A percentile compares a stretch with the other conserved stretches of the same genome.
Evolutionary conservation across 2,888 invertebrate species (phyloP).

Genomic region (Tetranychus truncatus): DNA sequence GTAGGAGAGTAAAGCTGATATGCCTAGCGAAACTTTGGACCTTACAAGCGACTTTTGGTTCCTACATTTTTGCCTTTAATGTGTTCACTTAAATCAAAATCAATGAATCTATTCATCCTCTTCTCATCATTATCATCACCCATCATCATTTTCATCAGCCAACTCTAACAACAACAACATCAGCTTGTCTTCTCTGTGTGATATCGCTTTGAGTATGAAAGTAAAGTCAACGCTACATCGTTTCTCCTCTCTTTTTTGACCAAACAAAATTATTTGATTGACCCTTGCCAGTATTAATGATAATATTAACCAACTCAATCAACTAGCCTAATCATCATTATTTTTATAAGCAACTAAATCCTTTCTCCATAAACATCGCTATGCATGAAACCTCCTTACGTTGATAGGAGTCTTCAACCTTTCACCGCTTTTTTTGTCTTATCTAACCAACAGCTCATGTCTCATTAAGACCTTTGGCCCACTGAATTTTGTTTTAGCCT

Average conservation of each 20-base stretch:
- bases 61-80: not conserved
- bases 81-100: conserved; percentile 1
- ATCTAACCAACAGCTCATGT: too few species aligned
- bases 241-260: not conserved
- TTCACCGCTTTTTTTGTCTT: too few species aligned
- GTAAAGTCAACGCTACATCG: not conserved
- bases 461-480: too few species aligned
- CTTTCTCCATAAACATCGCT: too few species aligned
- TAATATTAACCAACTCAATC: not conserved
- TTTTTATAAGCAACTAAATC: not conserved
- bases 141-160: not conserved
- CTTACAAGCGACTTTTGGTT: not conserved
- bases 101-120: not conserved
- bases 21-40: not conserved
- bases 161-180: not conserved
- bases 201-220: not conserved
- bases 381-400: not conserved
- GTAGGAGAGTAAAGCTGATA: conserved; percentile 1
- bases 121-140: not conserved
- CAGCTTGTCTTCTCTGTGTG: conserved; percentile 3
- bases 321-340: not conserved
- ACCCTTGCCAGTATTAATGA: not conserved
- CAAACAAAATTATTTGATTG: not conserved
- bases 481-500: too few species aligned
- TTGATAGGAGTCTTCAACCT: not conserved